Evolutionary conservation across 2,888 invertebrate species (phyloP).

Genomic region (Stenoptilia bipunctidactyla): DNA sequence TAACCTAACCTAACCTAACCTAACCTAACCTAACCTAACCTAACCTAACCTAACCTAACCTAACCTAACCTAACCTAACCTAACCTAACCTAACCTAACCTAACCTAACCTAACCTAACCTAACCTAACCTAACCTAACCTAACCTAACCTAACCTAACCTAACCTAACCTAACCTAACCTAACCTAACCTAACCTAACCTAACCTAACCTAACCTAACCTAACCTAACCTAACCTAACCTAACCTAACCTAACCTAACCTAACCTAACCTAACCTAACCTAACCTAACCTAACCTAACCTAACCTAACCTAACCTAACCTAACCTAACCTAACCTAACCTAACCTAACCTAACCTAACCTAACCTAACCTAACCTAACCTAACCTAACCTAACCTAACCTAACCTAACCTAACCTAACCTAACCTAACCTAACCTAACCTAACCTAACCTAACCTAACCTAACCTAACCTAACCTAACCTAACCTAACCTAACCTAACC

Average conservation of each 20-base stretch:
- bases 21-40: constrained; percentile 16
- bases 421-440: constrained; percentile 20
- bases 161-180: constrained; percentile 12
- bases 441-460: constrained; percentile 18
- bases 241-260: constrained; percentile 12
- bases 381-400: constrained; percentile 9
- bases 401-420: constrained; percentile 15
- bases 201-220: constrained; percentile 11
- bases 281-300: neutral
- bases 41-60: constrained; percentile 15
- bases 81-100: constrained; percentile 21
- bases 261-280: constrained; percentile 7
- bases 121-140: constrained; percentile 14
- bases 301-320: constrained; percentile 7
- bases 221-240: constrained; percentile 10
- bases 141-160: constrained; percentile 14
- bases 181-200: constrained; percentile 5
- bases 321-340: constrained; percentile 13
- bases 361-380: neutral
- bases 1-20: constrained; percentile 20
- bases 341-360: constrained; percentile 12
- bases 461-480: constrained; percentile 18
- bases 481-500: constrained; percentile 17
- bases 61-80: constrained; percentile 21
- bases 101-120: constrained; percentile 15